Conservation (phyloP, 2,888 invertebrate genomes). For the Syritta pipiens region DNA sequence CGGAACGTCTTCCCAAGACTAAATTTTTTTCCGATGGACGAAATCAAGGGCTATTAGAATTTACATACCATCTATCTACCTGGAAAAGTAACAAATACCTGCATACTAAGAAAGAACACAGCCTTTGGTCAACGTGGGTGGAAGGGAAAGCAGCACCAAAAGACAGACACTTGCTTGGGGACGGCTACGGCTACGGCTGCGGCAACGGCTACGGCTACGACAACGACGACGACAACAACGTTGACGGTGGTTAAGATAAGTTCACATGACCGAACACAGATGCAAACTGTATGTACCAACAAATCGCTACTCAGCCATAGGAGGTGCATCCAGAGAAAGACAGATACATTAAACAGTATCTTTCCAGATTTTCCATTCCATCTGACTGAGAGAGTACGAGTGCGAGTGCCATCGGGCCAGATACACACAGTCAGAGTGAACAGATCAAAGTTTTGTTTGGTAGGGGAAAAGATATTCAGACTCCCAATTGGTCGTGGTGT, state of each 20-base stretch:
- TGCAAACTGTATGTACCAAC: constrained; percentile 50
- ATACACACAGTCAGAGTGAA: constrained; percentile 48
- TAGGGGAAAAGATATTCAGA: constrained; percentile 56
- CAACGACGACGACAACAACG: neutral
- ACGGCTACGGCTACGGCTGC: constrained; percentile 19
- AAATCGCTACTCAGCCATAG: constrained; percentile 49
- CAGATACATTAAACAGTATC: constrained; percentile 46
- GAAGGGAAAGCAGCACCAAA: constrained; percentile 65
- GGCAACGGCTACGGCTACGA: constrained; percentile 5
- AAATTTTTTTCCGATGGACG: constrained; percentile 75
- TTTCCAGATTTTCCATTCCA: constrained; percentile 62
- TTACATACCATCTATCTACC: constrained; percentile 74
- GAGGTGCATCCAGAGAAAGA: constrained; percentile 67
- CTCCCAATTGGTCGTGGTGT: constrained; percentile 56
- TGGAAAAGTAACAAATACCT: constrained; percentile 70
- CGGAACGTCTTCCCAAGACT: constrained; percentile 76
- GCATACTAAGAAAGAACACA: constrained; percentile 55
- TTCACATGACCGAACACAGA: constrained; percentile 66
- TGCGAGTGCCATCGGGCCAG: too few relatives aligned
- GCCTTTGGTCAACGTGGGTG: constrained; percentile 63
- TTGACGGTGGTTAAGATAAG: constrained; percentile 39
- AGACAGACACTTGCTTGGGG: constrained; percentile 34
- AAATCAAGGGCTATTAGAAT: constrained; percentile 77
- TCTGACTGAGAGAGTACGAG: constrained; percentile 59
- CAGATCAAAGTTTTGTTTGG: constrained; percentile 32